Base-by-base conservation (phyloP, 2,113 vertebrate genomes). In the Epinephelus fuscoguttatus region DNA sequence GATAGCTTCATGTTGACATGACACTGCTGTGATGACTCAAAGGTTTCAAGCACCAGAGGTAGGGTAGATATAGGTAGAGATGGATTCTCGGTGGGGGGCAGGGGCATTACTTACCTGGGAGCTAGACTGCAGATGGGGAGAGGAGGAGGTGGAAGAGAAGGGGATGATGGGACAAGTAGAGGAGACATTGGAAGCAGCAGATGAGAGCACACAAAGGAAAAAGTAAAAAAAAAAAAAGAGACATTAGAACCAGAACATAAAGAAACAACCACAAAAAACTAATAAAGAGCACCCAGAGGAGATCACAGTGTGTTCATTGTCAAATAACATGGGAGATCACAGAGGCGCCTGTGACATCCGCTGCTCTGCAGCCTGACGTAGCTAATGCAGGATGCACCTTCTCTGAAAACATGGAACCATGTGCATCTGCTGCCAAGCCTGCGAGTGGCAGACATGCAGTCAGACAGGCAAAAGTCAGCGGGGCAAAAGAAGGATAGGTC, bases 71-170 rank as follows among this genome's bases (percentile, higher is more conserved):
- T 9, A 73, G 64, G 47, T 45, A 56, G 66, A 83, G 56, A 55
- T 86, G 47, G 78, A 73, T 56, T 7, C 25, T 8, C 3, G 3
- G 27, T 62, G 17, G 49, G 70, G 49, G 61, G 25, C 47, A 30
- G 86, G 80, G 82, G 21, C 45, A 45, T 25, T 25, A 87, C 94
- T 92, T 95, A 98, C 97, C 97, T 98, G 90, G 97, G 95, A 94
- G 96, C 96, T 95, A 99, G 96, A 96, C 97, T 99, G 96, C 87
- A 96, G 96, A 95, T 81, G 94, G 94, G 91, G 91, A 95, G 72
- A 87, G 80, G 75, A 85, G 85, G 90, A 84, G 87, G 78, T 73
- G 89, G 84, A 91, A 87, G 78, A 90, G 42, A 86, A 72, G 40
- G 71, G 67, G 49, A 64, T 75, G 78, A 73, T 61, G 19, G 75